phyloP scores from a whole-genome alignment of 2,113 vertebrate species.

The zebrafish (Danio rerio) region DNA sequence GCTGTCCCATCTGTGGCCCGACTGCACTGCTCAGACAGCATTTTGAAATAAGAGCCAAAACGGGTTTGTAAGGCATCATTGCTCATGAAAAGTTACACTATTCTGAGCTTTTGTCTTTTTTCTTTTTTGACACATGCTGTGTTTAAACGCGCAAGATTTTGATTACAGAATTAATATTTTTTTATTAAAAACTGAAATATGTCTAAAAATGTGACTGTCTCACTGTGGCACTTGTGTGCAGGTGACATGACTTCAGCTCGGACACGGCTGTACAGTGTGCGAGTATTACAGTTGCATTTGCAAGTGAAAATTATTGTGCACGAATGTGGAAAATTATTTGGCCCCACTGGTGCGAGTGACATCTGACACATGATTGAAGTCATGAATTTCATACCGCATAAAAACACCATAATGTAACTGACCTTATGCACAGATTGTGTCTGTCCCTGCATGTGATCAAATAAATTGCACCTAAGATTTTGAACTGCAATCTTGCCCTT shows the following conservation, averaged over 20 bases:
- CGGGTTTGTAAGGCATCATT: not conserved
- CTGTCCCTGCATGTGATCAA: not conserved
- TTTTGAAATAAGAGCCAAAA: constrained; percentile 2
- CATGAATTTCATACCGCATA: constrained; percentile 4
- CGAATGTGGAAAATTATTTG: constrained; percentile 31
- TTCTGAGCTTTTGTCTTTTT: not conserved
- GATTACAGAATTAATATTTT: no score
- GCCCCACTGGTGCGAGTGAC: not conserved
- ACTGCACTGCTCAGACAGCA: not conserved
- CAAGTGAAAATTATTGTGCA: constrained; percentile 3
- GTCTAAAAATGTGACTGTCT: not conserved
- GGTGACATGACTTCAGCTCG: not conserved
- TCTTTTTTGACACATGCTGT: no score
- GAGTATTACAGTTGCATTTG: not conserved
- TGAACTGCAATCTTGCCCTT: no score
- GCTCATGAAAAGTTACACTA: not conserved
- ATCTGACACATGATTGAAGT: constrained; percentile 5
- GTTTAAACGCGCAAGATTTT: no score
- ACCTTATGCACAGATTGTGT: constrained; percentile 7
- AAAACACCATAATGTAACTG: not conserved
- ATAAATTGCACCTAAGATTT: no score
- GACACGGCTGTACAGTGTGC: not conserved
- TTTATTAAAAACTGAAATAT: not conserved
- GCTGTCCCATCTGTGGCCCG: constrained; percentile 39
- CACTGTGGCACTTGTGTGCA: not conserved